phyloP scores from a whole-genome alignment of 2,888 invertebrate species.

The Hirtodrosophila duncani region DNA sequence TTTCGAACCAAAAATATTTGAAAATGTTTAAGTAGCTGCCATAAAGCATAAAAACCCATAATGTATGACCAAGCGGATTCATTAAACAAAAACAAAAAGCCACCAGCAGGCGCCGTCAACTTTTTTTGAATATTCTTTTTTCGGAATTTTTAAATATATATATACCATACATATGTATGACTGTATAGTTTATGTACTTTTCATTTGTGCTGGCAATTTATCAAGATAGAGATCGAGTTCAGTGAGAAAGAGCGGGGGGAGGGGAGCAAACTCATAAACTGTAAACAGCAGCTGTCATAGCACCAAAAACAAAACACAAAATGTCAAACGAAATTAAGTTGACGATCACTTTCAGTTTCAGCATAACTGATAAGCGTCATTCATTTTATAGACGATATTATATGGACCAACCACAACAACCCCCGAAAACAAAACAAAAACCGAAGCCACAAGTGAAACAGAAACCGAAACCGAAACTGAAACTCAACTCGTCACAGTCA shows the following conservation, averaged over 20 bases:
- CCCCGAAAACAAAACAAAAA: background rate
- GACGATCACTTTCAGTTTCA: slow-evolving; percentile 33
- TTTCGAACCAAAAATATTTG: slow-evolving; percentile 37
- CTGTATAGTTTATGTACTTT: too few species aligned
- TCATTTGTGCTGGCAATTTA: slow-evolving; percentile 33
- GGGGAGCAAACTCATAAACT: slow-evolving; percentile 28
- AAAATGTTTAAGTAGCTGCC: slow-evolving; percentile 42
- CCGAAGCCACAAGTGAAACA: slow-evolving; percentile 38
- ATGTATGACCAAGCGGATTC: slow-evolving; percentile 63
- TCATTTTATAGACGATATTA: too few species aligned
- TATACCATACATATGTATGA: too few species aligned
- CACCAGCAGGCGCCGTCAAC: slow-evolving; percentile 10
- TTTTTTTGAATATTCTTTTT: slow-evolving; percentile 15
- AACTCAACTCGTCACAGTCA: slow-evolving; percentile 22
- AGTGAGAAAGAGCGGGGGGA: background rate
- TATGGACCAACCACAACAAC: too few species aligned
- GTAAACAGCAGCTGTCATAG: slow-evolving; percentile 32
- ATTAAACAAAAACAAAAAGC: slow-evolving; percentile 47
- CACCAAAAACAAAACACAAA: too few species aligned
- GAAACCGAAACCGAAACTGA: slow-evolving; percentile 48
- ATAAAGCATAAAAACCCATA: slow-evolving; percentile 61
- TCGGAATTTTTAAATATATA: slow-evolving; percentile 5
- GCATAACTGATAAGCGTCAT: too few species aligned
- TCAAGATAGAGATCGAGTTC: slow-evolving; percentile 40
- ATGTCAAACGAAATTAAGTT: slow-evolving; percentile 33